Conservation (phyloP, 1,140 invertebrate species). For the Zaprionus tsacasi region DNA sequence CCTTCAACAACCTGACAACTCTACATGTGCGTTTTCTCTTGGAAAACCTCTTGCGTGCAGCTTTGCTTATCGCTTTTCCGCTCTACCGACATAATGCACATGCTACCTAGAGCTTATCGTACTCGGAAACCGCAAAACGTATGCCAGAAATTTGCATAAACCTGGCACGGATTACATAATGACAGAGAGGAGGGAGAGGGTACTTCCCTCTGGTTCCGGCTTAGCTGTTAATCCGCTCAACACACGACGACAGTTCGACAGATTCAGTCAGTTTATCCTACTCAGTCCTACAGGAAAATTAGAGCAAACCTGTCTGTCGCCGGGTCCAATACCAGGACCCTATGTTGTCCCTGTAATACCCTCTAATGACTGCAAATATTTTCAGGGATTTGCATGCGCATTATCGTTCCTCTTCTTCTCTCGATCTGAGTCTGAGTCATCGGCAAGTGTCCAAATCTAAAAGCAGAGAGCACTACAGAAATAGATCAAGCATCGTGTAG, state of each 20-base stretch:
- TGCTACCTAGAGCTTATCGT: conserved; percentile 35
- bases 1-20: too few relatives aligned
- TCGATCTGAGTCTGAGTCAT: conserved; percentile 49
- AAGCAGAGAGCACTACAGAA: conserved; percentile 38
- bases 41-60: conserved; percentile 11
- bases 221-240: conserved; percentile 66
- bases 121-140: conserved; percentile 53
- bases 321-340: background rate
- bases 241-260: conserved; percentile 6
- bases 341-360: conserved; percentile 59
- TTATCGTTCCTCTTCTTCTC: conserved; percentile 7
- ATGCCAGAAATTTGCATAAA: conserved; percentile 67
- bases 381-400: conserved; percentile 55
- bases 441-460: conserved; percentile 62
- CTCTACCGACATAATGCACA: conserved; percentile 36
- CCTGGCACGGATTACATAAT: conserved; percentile 59
- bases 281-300: conserved; percentile 52
- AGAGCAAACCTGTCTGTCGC: conserved; percentile 68
- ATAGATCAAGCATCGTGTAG: conserved; percentile 33
- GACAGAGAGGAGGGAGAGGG: background rate
- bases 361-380: conserved; percentile 77
- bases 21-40: background rate
- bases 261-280: conserved; percentile 64
- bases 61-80: conserved; percentile 10
- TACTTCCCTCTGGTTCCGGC: conserved; percentile 28